Percentiles rank a stretch among this genome's conserved stretches.
phyloP scores from a whole-genome alignment of 1,140 invertebrate species.

The Pogonus chalceus region DNA sequence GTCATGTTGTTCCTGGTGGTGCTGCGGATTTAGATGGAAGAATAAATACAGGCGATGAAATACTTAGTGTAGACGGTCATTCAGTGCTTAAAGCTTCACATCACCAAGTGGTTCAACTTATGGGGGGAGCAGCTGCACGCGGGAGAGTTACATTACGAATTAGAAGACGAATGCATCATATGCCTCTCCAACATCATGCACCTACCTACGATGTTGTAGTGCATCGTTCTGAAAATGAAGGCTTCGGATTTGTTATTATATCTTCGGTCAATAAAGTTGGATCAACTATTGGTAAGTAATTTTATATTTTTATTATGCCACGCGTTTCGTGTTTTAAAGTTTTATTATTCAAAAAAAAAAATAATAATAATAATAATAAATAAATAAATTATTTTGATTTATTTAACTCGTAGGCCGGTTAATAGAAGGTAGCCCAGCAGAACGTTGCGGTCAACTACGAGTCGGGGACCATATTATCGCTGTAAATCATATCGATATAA shows the following conservation, averaged over 20 bases:
- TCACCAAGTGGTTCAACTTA: conserved; percentile 79
- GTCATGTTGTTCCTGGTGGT: conserved; percentile 87
- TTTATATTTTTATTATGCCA: conserved; percentile 10
- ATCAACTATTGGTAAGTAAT: conserved; percentile 77
- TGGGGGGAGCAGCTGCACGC: conserved; percentile 70
- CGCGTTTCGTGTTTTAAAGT: too few species aligned
- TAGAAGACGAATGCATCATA: conserved; percentile 43
- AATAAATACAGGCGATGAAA: conserved; percentile 79
- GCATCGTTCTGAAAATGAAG: conserved; percentile 83
- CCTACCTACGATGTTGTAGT: conserved; percentile 78
- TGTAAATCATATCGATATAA: conserved; percentile 89
- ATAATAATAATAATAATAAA: too few species aligned
- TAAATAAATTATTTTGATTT: too few species aligned
- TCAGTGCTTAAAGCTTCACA: conserved; percentile 80
- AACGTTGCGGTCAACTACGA: conserved; percentile 77
- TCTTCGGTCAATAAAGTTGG: conserved; percentile 89
- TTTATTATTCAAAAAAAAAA: too few species aligned
- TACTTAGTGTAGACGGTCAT: conserved; percentile 75
- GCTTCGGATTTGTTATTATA: conserved; percentile 98
- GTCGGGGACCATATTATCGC: conserved; percentile 94
- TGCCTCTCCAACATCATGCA: conserved; percentile 40
- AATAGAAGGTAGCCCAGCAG: conserved; percentile 90
- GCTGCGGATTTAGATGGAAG: conserved; percentile 82
- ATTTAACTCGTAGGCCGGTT: conserved; percentile 79
- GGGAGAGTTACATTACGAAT: conserved; percentile 68